Evolutionary conservation across 92 coral and sea anemone species (phyloP), one percentile per base, ranked within the genome.

Genomic region (Epizoanthus fatuus): DNA sequence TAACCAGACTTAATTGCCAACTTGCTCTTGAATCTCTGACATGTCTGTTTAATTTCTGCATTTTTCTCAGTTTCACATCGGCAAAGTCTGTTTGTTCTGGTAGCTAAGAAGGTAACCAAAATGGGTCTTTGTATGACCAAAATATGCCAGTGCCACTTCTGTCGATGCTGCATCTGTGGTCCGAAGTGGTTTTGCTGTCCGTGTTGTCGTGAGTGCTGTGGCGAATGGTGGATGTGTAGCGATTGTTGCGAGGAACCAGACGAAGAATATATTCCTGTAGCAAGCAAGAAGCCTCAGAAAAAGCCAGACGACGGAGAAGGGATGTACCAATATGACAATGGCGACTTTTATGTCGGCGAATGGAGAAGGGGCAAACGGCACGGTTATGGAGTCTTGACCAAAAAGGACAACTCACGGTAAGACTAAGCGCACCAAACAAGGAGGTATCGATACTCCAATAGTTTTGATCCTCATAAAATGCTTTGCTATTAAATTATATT

Each of bases 211-310:
- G 90, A 87, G 52, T 95, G 91, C 88, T 95, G 93, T 17, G 98
- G 98, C 5, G 98, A 95, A 20, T 95, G 98, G 98, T 95, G 98
- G 96, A 95, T 95, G 98, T 95, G 98, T 16, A 83, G 96, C 38
- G 98, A 95, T 62, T 95, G 98, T 65, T 95, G 98, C 38, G 98
- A 95, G 56, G 95, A 92, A 13, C 85, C 81, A 45, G 86, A 78
- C 14, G 98, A 95, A 15, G 97, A 93, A 6, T 95, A 95, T 7
- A 66, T 66, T 19, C 84, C 93, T 14, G 53, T 75, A 14, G 86
- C 73, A 39, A 59, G 35, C 58, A 49, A 59, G 64, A 78, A 93
- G 20, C 83, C 90, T 2, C 81, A 88, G 63, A 79, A 88, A 69
- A 66, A 84, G 11, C 98, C 98, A 0, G 98, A 95, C 57, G 98